Percentiles rank a stretch among this genome's conserved stretches.
phyloP scores from a whole-genome alignment of 1,140 invertebrate genomes.

The Triops longicaudatus region DNA sequence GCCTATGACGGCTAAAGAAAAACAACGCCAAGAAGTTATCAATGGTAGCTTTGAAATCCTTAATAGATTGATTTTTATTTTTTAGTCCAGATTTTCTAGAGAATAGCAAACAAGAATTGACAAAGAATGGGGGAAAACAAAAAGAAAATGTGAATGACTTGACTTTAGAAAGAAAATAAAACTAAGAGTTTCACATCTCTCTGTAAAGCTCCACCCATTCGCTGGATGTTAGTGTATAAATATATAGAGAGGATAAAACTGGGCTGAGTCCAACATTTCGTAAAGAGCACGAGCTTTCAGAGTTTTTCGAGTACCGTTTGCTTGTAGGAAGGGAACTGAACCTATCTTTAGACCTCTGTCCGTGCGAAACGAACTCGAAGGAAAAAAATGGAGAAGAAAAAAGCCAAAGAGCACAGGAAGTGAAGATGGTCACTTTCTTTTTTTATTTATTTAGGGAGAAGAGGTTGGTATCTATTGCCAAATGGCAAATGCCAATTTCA shows the following conservation, averaged over 20 bases:
- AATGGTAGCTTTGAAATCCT: slow-evolving; percentile 62
- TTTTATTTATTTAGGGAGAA: neutral
- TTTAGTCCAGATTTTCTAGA: neutral
- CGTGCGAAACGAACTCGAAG: neutral
- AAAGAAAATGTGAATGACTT: neutral
- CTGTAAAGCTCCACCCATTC: neutral
- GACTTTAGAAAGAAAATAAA: neutral
- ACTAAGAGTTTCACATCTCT: neutral
- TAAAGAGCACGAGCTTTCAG: slow-evolving; percentile 11
- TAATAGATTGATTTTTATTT: neutral
- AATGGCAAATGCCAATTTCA: neutral
- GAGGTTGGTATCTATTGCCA: neutral
- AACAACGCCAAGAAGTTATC: slow-evolving; percentile 93
- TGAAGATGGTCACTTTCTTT: neutral
- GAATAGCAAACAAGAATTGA: neutral
- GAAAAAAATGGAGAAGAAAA: neutral
- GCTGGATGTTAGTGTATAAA: neutral
- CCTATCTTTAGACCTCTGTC: neutral
- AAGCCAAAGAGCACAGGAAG: neutral
- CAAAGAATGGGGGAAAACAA: neutral
- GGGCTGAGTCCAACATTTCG: neutral
- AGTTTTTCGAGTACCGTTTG: neutral
- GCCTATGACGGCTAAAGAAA: slow-evolving; percentile 61
- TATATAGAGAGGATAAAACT: neutral
- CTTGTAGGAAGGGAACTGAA: neutral